A percentile compares a stretch with the other conserved stretches of the same genome.
phyloP scores from a whole-genome alignment of 92 coral and sea anemone species.

The Actinostola sp. region DNA sequence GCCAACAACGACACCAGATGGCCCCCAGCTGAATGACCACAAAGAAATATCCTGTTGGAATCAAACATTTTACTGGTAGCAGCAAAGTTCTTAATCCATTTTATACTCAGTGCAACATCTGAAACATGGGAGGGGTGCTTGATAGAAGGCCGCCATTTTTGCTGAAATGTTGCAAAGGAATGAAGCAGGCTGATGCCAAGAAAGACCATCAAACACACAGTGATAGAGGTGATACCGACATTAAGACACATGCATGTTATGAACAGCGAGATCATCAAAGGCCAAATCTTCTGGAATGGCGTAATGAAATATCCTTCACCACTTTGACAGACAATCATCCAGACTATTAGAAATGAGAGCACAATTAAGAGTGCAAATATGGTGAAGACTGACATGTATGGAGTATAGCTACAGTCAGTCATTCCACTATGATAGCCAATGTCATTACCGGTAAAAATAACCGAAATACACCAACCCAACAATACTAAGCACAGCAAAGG shows the following conservation, averaged over 20 bases:
- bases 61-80: slow-evolving; percentile 19
- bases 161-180: slow-evolving; percentile 45
- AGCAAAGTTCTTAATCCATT: slow-evolving; percentile 51
- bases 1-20: slow-evolving; percentile 56
- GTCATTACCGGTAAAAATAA: too few species aligned
- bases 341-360: slow-evolving; percentile 34
- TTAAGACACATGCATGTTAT: slow-evolving; percentile 28
- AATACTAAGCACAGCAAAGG: slow-evolving; percentile 39
- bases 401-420: too few species aligned
- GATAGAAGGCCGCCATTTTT: slow-evolving; percentile 26
- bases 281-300: slow-evolving; percentile 19
- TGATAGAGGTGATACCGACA: slow-evolving; percentile 5
- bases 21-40: slow-evolving; percentile 78
- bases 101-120: slow-evolving; percentile 54
- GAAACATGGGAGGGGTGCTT: slow-evolving; percentile 54
- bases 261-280: slow-evolving; percentile 25
- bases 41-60: slow-evolving; percentile 32
- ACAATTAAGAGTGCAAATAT: slow-evolving; percentile 11
- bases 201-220: slow-evolving; percentile 38
- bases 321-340: slow-evolving; percentile 45
- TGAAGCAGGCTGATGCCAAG: slow-evolving; percentile 35
- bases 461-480: neutral
- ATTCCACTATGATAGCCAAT: too few species aligned
- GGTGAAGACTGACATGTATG: too few species aligned
- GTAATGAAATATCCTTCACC: slow-evolving; percentile 35